phyloP scores from a whole-genome alignment of 2,113 vertebrate genomes.

The Poeciliopsis turrubarensis region DNA sequence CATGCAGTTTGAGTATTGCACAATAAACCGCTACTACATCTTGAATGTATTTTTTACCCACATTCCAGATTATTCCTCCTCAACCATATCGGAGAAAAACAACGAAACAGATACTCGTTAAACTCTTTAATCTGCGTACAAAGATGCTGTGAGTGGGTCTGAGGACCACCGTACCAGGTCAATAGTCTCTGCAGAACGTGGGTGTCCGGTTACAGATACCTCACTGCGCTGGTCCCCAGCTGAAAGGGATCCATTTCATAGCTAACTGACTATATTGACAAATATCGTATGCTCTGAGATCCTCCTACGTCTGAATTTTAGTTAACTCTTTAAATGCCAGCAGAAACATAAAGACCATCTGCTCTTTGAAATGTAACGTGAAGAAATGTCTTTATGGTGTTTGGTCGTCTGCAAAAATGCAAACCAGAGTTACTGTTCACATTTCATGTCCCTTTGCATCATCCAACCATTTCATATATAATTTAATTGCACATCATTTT shows the following conservation, averaged over 20 bases:
- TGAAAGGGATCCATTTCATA: slow-evolving; percentile 74
- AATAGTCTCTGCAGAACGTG: slow-evolving; percentile 46
- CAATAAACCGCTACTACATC: background rate
- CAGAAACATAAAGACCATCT: background rate
- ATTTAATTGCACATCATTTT: background rate
- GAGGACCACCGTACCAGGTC: slow-evolving; percentile 64
- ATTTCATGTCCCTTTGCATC: too few relatives aligned
- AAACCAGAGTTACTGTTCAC: background rate
- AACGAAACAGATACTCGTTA: slow-evolving; percentile 58
- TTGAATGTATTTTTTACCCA: background rate
- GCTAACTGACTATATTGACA: slow-evolving; percentile 75
- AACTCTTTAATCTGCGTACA: slow-evolving; percentile 43
- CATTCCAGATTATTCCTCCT: slow-evolving; percentile 7
- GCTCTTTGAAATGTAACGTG: background rate
- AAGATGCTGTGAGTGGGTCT: slow-evolving; percentile 20
- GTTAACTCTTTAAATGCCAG: slow-evolving; percentile 55
- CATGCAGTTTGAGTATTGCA: background rate
- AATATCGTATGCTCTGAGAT: slow-evolving; percentile 68
- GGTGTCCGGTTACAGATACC: slow-evolving; percentile 71
- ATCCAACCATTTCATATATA: background rate
- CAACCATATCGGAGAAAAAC: slow-evolving; percentile 22
- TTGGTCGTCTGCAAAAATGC: background rate
- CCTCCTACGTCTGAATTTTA: slow-evolving; percentile 20
- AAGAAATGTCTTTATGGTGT: background rate
- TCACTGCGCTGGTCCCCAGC: slow-evolving; percentile 56